These are phyloP conservation scores for Onychostruthus taczanowskii DNA, from an alignment of 2,113 vertebrate genomes.

Conservation along the genomic window DNA sequence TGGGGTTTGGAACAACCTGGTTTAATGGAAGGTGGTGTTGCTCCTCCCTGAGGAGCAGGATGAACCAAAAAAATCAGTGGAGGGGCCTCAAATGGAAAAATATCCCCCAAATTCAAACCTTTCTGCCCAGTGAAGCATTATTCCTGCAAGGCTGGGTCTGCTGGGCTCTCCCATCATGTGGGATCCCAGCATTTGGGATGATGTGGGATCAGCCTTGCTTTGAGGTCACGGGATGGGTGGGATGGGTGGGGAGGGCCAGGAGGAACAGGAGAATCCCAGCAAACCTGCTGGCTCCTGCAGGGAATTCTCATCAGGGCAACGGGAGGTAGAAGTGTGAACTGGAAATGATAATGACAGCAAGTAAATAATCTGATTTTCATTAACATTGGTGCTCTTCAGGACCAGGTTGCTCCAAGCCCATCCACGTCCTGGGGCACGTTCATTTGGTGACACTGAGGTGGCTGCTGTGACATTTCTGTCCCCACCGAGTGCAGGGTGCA, in stretches of 20 bases:
- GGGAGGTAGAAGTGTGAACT: background rate
- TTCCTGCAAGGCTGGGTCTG: background rate
- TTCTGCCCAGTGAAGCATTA: background rate
- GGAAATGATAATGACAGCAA: background rate
- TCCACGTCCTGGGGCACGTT: background rate
- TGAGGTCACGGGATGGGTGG: background rate
- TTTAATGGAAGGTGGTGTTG: background rate
- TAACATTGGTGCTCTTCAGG: fast-evolving
- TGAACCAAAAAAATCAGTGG: background rate
- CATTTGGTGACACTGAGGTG: fast-evolving
- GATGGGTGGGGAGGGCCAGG: background rate
- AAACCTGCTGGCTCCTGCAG: background rate
- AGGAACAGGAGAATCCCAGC: background rate
- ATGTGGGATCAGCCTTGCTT: background rate
- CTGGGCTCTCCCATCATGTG: background rate
- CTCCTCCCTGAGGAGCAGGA: background rate
- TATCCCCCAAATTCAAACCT: background rate
- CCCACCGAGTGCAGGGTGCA: fast-evolving
- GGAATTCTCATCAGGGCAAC: background rate
- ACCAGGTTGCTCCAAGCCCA: background rate
- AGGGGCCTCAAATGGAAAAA: background rate
- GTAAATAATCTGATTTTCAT: background rate
- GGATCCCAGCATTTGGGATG: background rate
- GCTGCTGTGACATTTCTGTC: background rate
- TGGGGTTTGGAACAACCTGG: background rate